These are phyloP conservation scores for Donacobius atricapilla DNA, from an alignment of 2,113 vertebrate genomes.

Conservation along the genomic window DNA sequence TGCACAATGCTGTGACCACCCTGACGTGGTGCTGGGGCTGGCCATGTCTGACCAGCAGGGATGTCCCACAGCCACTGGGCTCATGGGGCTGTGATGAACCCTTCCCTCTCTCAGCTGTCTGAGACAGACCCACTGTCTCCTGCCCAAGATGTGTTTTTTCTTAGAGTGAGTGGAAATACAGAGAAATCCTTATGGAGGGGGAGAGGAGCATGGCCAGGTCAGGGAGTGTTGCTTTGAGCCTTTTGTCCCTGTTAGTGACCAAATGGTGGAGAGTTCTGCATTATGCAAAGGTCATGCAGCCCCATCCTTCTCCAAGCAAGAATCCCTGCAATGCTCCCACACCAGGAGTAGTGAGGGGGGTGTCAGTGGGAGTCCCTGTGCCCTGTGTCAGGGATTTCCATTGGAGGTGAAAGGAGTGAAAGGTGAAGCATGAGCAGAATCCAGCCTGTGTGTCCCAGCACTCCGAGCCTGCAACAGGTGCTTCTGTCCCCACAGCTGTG, in stretches of 20 bases:
- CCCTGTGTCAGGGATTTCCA: neutral
- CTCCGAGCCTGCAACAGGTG: rapidly evolving
- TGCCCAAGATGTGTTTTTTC: rapidly evolving
- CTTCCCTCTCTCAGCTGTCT: neutral
- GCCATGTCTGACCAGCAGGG: neutral
- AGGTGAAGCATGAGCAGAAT: rapidly evolving
- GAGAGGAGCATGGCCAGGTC: neutral
- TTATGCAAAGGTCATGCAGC: neutral
- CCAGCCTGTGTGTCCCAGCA: rapidly evolving
- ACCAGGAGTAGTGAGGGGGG: rapidly evolving
- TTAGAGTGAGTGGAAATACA: neutral
- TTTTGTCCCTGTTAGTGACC: neutral
- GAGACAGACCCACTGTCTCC: rapidly evolving
- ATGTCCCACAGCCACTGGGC: neutral
- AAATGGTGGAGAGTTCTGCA: neutral
- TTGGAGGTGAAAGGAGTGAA: neutral
- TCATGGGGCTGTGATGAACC: neutral
- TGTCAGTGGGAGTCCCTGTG: neutral
- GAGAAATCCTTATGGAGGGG: neutral
- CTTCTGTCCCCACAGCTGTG: neutral
- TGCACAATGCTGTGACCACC: too few species aligned
- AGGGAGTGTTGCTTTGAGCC: neutral
- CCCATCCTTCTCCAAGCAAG: neutral
- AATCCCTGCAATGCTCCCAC: neutral
- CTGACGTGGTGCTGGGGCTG: neutral